A percentile compares a stretch with the other conserved stretches of the same genome.
Evolutionary conservation across 2,113 vertebrate genomes (phyloP).

Genomic region (Galemys pyrenaicus): DNA sequence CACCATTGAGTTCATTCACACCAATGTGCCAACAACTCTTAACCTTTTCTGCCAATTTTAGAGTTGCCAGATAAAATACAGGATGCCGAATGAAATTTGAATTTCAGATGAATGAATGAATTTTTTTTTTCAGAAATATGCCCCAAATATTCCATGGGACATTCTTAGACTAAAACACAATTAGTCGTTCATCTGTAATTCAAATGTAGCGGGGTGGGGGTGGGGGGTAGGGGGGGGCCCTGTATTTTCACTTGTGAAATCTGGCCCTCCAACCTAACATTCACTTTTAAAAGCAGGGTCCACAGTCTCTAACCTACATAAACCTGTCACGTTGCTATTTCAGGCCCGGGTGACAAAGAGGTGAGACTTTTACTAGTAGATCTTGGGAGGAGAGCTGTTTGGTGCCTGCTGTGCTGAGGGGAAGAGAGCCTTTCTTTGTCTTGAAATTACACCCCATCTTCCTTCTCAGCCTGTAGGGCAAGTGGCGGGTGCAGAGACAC

Average conservation of each 20-base stretch:
- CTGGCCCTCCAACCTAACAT: neutral
- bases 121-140: neutral
- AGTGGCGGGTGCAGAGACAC: neutral
- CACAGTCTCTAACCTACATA: neutral
- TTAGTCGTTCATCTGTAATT: neutral
- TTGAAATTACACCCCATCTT: conserved; percentile 6
- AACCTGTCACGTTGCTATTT: neutral
- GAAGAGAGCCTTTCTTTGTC: conserved; percentile 46
- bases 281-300: neutral
- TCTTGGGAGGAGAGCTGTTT: neutral
- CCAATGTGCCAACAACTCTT: neutral
- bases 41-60: neutral
- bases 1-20: neutral
- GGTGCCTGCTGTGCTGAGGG: no score
- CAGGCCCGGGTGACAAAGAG: neutral
- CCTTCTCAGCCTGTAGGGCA: neutral
- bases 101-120: neutral
- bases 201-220: neutral
- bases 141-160: neutral
- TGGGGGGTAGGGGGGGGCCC: neutral
- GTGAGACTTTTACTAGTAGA: conserved; percentile 34
- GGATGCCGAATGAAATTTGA: neutral
- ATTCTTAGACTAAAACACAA: neutral
- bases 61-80: neutral
- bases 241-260: neutral